A percentile compares a stretch with the other conserved stretches of the same genome.
Conservation (phyloP, 2,888 invertebrate species). For the Masnerella sp. region DNA sequence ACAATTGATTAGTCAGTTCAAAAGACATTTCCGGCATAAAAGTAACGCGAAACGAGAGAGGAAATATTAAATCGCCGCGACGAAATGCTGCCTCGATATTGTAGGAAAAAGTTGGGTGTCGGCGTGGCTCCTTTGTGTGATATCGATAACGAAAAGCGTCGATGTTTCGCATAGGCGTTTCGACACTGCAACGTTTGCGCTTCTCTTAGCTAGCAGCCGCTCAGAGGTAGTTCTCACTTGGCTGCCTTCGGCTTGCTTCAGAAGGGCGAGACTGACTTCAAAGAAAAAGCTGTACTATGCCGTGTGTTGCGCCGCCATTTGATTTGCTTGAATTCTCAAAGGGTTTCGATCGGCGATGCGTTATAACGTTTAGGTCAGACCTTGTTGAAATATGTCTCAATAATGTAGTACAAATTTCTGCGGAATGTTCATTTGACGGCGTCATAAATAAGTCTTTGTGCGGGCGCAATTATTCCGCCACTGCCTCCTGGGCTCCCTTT, state of each 20-base stretch:
- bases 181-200: conserved; percentile 60
- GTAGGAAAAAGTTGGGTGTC: conserved; percentile 43
- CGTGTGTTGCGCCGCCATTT: conserved; percentile 67
- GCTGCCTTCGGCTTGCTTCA: conserved; percentile 66
- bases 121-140: conserved; percentile 66
- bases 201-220: conserved; percentile 61
- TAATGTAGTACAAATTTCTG: conserved; percentile 58
- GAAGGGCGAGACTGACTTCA: conserved; percentile 70
- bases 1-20: conserved; percentile 47
- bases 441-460: conserved; percentile 47
- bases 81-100: conserved; percentile 28
- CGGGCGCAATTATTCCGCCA: conserved; percentile 42
- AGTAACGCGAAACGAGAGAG: conserved; percentile 20
- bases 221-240: conserved; percentile 69
- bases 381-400: conserved; percentile 59
- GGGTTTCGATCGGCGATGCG: conserved; percentile 60
- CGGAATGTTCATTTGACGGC: conserved; percentile 53
- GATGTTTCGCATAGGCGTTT: conserved; percentile 68
- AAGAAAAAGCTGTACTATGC: conserved; percentile 69
- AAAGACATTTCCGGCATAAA: conserved; percentile 34
- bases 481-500: conserved; percentile 5
- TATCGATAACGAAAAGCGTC: conserved; percentile 69
- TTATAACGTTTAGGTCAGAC: conserved; percentile 61
- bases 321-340: conserved; percentile 68
- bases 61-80: conserved; percentile 49